Conservation (phyloP, 2,888 invertebrate genomes). For the Coenonympha arcania region DNA sequence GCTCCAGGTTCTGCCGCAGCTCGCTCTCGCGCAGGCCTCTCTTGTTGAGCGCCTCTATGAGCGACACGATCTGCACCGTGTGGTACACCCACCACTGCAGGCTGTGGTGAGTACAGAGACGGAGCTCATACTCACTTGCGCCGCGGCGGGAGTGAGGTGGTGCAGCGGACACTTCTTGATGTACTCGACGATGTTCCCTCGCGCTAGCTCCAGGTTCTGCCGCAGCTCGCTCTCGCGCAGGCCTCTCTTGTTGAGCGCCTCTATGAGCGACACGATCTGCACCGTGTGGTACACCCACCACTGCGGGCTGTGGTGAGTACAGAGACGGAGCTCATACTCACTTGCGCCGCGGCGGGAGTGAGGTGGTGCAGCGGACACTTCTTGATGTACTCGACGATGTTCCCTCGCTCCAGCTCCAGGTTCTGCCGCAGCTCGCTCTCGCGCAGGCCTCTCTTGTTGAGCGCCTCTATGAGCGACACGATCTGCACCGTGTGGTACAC, state of each 20-base stretch:
- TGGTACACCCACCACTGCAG: conserved; percentile 83
- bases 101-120: conserved; percentile 35
- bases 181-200: conserved; percentile 30
- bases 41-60: conserved; percentile 83
- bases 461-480: conserved; percentile 78
- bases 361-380: conserved; percentile 62
- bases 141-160: conserved; percentile 17
- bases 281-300: too few relatives aligned
- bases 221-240: conserved; percentile 85
- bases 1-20: conserved; percentile 78
- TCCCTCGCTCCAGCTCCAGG: conserved; percentile 76
- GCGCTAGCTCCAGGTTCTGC: conserved; percentile 78
- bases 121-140: conserved; percentile 35
- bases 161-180: background rate
- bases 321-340: conserved; percentile 29
- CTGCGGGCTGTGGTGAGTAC: too few relatives aligned
- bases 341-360: conserved; percentile 41
- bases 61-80: conserved; percentile 78
- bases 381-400: conserved; percentile 61
- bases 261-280: conserved; percentile 81
- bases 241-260: conserved; percentile 86
- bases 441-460: conserved; percentile 88
- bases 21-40: conserved; percentile 89
- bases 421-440: conserved; percentile 84
- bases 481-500: conserved; percentile 79